Percentiles rank a stretch among this genome's conserved stretches.
phyloP scores from a whole-genome alignment of 2,113 vertebrate genomes.

The Dromaius novaehollandiae region DNA sequence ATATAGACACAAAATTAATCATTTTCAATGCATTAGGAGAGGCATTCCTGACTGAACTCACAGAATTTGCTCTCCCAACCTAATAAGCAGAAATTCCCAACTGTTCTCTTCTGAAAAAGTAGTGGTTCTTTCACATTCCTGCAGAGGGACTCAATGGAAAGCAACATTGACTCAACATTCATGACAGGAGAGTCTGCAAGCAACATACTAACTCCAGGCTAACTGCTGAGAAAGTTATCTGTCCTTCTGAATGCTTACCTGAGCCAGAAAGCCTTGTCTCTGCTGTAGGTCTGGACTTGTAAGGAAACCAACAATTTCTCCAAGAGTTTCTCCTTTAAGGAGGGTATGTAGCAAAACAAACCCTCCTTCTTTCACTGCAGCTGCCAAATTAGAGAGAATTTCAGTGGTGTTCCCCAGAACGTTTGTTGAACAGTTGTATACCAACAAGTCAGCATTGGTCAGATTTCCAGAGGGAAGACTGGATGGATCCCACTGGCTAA shows the following conservation, averaged over 20 bases:
- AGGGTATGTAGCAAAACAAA: constrained; percentile 91
- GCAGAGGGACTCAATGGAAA: neutral
- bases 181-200: neutral
- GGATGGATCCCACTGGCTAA: constrained; percentile 85
- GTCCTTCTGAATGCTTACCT: constrained; percentile 75
- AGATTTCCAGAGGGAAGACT: constrained; percentile 72
- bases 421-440: constrained; percentile 82
- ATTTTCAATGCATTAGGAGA: neutral
- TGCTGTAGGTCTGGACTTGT: constrained; percentile 68
- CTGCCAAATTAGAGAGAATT: constrained; percentile 82
- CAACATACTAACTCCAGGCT: neutral
- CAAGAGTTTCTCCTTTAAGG: constrained; percentile 84
- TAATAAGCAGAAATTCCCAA: neutral
- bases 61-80: neutral
- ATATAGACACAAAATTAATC: neutral
- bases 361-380: constrained; percentile 83
- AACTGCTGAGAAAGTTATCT: neutral
- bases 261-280: constrained; percentile 77
- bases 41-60: neutral
- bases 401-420: constrained; percentile 41
- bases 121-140: neutral
- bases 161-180: neutral
- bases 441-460: constrained; percentile 81
- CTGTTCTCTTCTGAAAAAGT: neutral
- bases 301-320: constrained; percentile 86